Conservation (phyloP, 1,140 invertebrate genomes). For the Heliconius hewitsoni region DNA sequence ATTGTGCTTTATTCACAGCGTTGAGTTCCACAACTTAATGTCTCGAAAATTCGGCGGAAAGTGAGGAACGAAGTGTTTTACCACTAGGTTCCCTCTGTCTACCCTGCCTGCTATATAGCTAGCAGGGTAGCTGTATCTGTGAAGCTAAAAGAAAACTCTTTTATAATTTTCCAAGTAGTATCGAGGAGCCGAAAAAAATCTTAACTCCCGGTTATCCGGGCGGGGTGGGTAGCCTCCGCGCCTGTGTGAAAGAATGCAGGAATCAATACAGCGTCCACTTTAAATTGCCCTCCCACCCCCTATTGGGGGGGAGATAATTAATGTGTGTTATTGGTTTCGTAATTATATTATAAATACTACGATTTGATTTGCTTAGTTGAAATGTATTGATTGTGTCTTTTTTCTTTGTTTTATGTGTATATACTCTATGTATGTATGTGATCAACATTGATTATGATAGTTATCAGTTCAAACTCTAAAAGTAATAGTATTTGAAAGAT, state of each 20-base stretch:
- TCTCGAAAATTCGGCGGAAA: too few species aligned
- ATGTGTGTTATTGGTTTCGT: slow-evolving; percentile 19
- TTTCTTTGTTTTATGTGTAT: neutral
- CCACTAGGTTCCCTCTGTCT: too few species aligned
- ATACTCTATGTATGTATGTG: too few species aligned
- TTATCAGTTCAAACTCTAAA: too few species aligned
- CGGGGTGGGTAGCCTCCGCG: slow-evolving; percentile 57
- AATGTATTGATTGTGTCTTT: neutral
- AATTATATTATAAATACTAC: slow-evolving; percentile 27
- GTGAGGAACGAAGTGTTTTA: too few species aligned
- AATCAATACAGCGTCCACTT: slow-evolving; percentile 75
- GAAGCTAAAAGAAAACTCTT: neutral
- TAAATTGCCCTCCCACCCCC: slow-evolving; percentile 65
- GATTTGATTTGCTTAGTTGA: slow-evolving; percentile 12
- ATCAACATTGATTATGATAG: too few species aligned
- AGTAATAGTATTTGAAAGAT: too few species aligned
- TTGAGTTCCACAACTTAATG: too few species aligned
- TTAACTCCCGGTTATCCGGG: slow-evolving; percentile 57
- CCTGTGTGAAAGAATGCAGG: slow-evolving; percentile 79
- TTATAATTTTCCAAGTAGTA: slow-evolving; percentile 17
- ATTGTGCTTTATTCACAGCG: too few species aligned
- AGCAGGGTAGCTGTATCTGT: too few species aligned
- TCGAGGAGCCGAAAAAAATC: slow-evolving; percentile 57
- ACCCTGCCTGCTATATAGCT: too few species aligned
- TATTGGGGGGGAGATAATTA: slow-evolving; percentile 41